These are phyloP conservation scores for Porites lobata DNA, from an alignment of 92 coral and sea anemone species.

Conservation along the genomic window DNA sequence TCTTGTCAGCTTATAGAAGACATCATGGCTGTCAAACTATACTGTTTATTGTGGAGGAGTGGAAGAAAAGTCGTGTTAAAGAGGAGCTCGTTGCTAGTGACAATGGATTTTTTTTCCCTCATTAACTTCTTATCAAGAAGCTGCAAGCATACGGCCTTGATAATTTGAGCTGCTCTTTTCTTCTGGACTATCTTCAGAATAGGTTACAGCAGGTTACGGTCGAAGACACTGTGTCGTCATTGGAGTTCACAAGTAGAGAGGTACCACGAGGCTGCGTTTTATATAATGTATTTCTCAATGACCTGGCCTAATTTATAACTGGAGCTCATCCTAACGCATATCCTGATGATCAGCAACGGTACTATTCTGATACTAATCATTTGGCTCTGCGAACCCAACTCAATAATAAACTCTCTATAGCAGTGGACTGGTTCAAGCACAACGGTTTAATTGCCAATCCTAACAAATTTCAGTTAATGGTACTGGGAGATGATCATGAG, in stretches of 20 bases:
- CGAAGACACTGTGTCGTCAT: too few relatives aligned
- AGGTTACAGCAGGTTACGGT: not conserved
- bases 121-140: conserved; percentile 12
- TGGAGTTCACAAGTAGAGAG: too few relatives aligned
- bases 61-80: too few relatives aligned
- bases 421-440: conserved; percentile 34
- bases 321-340: conserved; percentile 30
- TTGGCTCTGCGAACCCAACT: conserved; percentile 27
- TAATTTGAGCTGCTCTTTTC: not conserved
- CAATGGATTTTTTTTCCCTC: not conserved
- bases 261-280: conserved; percentile 2
- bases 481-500: not conserved
- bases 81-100: too few relatives aligned
- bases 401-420: conserved; percentile 12
- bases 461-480: not conserved
- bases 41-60: too few relatives aligned
- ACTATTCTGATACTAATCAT: conserved; percentile 23
- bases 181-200: not conserved
- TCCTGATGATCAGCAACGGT: conserved; percentile 26
- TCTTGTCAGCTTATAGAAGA: too few relatives aligned
- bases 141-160: conserved; percentile 18
- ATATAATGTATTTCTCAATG: conserved; percentile 26
- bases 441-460: conserved; percentile 41
- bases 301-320: conserved; percentile 11
- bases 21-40: too few relatives aligned